Evolutionary conservation across 2,888 invertebrate species (phyloP), one percentile per base, ranked within the genome.

Genomic region (Conchocele bisecta): DNA sequence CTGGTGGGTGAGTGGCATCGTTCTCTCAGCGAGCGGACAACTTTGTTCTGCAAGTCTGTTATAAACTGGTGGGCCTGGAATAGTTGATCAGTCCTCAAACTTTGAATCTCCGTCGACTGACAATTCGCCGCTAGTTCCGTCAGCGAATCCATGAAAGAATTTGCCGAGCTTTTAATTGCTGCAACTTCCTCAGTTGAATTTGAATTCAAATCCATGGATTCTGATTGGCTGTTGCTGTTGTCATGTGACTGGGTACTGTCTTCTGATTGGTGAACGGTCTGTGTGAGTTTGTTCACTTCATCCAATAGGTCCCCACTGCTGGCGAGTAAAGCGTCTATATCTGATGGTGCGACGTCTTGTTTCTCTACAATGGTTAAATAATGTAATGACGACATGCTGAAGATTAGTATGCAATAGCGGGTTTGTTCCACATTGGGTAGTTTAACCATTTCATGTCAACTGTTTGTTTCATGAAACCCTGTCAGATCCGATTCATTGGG

Each of bases 281-380:
- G 46, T 28, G 69, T 50, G 5, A 75, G 53, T 29, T 46, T 66
- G 42, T 56, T 58, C 20, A 69, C 69, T 33, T 69, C 69, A 50
- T 66, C 69, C 17, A 76, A 22, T 13, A 76, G 65, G 37, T 69
- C 60, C 37, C 60, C 61, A 39, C 58, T 51, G 46, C 54, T 67
- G 9, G 66, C 68, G 26, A 71, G 35, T n/a, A 71, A 54, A 6
- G 44, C 51, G 11, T 67, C 65, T 5, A 79, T 71, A 41, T 72
- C 73, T 11, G 46, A 53, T 35, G 51, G 53, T n/a, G n/a, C n/a
- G n/a, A n/a, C n/a, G n/a, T n/a, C n/a, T n/a, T n/a, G n/a, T n/a
- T n/a, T n/a, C n/a, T n/a, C n/a, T n/a, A n/a, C n/a, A n/a, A n/a
- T n/a, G n/a, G n/a, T n/a, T n/a, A n/a, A n/a, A n/a, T n/a, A n/a